These are phyloP conservation scores for Coenobita brevimanus DNA, from an alignment of 1,140 invertebrate species.

Conservation along the genomic window DNA sequence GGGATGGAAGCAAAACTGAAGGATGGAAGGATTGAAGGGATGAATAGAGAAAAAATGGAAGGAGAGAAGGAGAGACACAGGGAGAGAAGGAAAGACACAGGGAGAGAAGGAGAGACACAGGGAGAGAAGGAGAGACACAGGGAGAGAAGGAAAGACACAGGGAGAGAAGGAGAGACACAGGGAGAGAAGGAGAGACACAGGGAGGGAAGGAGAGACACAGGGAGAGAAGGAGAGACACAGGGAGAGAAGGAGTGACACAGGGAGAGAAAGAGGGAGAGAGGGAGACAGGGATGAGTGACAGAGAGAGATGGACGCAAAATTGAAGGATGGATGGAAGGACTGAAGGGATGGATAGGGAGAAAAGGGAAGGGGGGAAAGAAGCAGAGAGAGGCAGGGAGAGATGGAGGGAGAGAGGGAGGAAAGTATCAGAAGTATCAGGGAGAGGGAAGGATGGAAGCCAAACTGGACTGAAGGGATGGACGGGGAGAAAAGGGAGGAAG, in stretches of 20 bases:
- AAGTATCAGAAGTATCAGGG: neutral
- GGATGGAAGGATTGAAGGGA: neutral
- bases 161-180: conserved; percentile 20
- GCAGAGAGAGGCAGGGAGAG: neutral
- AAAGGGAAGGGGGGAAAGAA: neutral
- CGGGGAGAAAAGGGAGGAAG: neutral
- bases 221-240: conserved; percentile 3
- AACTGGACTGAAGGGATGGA: neutral
- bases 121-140: no score
- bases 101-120: neutral
- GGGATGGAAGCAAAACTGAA: neutral
- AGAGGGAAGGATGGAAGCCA: neutral
- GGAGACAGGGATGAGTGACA: neutral
- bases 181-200: conserved; percentile 24
- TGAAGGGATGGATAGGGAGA: neutral
- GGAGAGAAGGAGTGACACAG: neutral
- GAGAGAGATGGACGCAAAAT: neutral
- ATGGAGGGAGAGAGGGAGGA: neutral
- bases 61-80: neutral
- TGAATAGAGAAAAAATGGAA: neutral
- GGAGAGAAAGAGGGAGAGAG: no score
- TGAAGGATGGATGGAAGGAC: neutral
- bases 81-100: neutral
- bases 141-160: neutral
- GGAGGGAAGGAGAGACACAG: neutral